Percentiles rank a stretch among this genome's conserved stretches.
Evolutionary conservation across 2,113 vertebrate species (phyloP).

Genomic region (Alouatta palliata): DNA sequence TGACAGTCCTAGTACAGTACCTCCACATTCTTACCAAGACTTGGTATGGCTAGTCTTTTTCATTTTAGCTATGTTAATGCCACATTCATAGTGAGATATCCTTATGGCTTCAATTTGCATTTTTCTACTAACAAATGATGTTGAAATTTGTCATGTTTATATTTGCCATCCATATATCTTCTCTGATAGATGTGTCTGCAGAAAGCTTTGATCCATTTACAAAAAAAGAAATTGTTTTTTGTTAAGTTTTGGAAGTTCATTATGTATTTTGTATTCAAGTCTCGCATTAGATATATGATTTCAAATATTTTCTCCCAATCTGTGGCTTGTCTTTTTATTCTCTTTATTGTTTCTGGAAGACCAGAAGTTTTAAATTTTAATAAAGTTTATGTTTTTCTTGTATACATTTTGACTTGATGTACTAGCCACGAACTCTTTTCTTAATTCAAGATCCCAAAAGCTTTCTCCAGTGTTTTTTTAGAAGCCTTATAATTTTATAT

Average conservation of each 20-base stretch:
- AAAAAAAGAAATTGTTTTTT: background rate
- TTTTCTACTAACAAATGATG: background rate
- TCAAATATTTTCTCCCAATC: background rate
- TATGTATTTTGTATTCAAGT: background rate
- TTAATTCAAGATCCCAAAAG: background rate
- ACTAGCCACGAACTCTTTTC: background rate
- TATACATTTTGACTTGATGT: background rate
- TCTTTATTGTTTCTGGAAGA: background rate
- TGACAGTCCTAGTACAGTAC: background rate
- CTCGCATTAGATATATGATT: background rate
- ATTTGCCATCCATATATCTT: background rate
- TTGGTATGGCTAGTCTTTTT: background rate
- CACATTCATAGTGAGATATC: background rate
- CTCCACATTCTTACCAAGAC: background rate
- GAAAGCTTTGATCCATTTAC: background rate
- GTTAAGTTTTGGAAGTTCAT: background rate
- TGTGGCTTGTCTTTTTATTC: background rate
- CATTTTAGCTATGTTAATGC: background rate
- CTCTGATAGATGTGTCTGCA: background rate
- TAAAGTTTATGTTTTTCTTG: background rate
- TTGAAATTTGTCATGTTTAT: background rate
- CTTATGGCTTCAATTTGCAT: background rate
- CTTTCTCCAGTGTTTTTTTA: background rate
- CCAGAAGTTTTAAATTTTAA: background rate
- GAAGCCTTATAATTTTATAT: background rate